phyloP scores from a whole-genome alignment of 2,888 invertebrate species.

The Drosophila prostipennis region DNA sequence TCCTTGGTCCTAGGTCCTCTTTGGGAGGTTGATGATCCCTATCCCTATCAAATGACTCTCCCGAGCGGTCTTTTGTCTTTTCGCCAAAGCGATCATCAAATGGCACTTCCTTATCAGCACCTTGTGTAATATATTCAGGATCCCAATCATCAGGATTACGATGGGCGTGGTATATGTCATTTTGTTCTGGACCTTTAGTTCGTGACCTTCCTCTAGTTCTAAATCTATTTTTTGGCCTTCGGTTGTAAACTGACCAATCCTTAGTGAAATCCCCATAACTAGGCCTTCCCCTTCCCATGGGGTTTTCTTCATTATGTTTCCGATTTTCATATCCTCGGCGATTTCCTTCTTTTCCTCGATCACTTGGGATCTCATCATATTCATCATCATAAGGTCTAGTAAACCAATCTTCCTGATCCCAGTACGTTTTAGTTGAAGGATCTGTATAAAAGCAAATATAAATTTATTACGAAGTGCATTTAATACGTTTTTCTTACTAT shows the following conservation, averaged over 20 bases:
- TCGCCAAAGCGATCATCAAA: background rate
- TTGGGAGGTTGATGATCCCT: no score
- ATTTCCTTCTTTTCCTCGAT: background rate
- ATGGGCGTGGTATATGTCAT: background rate
- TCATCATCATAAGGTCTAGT: background rate
- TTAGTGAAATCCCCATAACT: background rate
- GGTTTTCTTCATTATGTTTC: no score
- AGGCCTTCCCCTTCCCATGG: background rate
- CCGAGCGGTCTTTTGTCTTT: background rate
- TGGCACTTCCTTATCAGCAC: background rate
- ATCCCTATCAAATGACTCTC: background rate
- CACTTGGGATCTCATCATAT: background rate
- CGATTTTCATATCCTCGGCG: no score
- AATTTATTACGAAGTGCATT: background rate
- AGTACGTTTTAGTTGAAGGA: background rate
- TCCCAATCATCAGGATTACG: background rate
- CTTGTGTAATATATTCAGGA: background rate
- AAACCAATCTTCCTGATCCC: background rate
- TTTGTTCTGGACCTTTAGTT: background rate
- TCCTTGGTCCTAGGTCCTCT: background rate
- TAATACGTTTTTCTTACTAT: background rate
- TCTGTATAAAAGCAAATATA: background rate
- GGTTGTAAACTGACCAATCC: background rate
- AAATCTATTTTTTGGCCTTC: background rate
- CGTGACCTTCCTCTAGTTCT: background rate